A percentile compares a stretch with the other conserved stretches of the same genome.
These are phyloP conservation scores for Stichodactyla helianthus DNA, from an alignment of 64 coral and sea anemone species.

Conservation along the genomic window DNA sequence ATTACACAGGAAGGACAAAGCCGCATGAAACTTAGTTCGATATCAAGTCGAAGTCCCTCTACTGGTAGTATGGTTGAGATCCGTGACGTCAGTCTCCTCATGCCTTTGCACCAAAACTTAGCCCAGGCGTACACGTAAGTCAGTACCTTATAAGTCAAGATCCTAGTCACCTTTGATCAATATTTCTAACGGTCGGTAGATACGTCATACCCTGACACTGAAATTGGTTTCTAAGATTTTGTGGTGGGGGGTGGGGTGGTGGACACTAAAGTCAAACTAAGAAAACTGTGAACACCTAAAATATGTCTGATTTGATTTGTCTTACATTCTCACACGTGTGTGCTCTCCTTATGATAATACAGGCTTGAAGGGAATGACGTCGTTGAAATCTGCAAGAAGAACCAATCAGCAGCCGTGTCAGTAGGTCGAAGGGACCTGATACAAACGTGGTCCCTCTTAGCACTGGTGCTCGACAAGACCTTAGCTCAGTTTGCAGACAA, in stretches of 20 bases:
- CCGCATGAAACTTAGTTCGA: not conserved
- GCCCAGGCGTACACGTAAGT: constrained; percentile 71
- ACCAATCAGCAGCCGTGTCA: constrained; percentile 65
- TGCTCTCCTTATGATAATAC: no score
- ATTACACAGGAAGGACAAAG: not conserved
- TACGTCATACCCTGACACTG: no score
- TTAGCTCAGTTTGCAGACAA: constrained; percentile 51
- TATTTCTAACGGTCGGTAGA: no score
- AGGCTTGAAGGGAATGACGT: constrained; percentile 42
- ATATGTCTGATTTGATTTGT: no score
- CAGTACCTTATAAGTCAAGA: no score
- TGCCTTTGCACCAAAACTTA: constrained; percentile 62
- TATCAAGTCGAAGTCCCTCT: not conserved
- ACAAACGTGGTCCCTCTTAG: constrained; percentile 93
- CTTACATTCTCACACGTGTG: no score
- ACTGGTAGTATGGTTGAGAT: constrained; percentile 49
- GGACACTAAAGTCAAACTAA: no score
- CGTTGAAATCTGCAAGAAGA: constrained; percentile 88
- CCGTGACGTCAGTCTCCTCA: constrained; percentile 60
- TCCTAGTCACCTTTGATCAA: no score
- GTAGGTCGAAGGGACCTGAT: constrained; percentile 84
- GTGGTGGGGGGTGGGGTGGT: no score
- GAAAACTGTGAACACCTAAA: no score
- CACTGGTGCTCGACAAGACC: constrained; percentile 70
- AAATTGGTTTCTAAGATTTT: no score